phyloP scores from a whole-genome alignment of 23 tunicate genomes.

The Halocynthia aurantium region DNA sequence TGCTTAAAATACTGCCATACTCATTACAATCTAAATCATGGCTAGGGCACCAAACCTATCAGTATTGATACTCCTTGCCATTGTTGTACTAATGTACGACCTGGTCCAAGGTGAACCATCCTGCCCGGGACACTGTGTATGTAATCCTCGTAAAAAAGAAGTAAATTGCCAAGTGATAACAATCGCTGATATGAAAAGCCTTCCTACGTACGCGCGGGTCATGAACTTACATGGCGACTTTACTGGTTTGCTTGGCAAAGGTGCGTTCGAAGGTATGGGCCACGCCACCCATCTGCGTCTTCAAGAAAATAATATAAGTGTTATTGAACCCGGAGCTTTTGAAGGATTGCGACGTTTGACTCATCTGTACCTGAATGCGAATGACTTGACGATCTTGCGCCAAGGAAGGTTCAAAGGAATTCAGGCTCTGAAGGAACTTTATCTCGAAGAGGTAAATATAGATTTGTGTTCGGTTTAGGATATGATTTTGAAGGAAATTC shows the following conservation, averaged over 20 bases:
- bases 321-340: constrained; percentile 20
- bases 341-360: constrained; percentile 14
- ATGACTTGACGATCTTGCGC: constrained; percentile 17
- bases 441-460: constrained; percentile 25
- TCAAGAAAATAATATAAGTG: constrained; percentile 19
- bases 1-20: too few relatives aligned
- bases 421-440: constrained; percentile 14
- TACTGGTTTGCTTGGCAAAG: not conserved
- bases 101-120: constrained; percentile 1
- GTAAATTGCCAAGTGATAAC: constrained; percentile 9
- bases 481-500: not conserved
- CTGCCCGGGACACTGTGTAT: constrained; percentile 30
- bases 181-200: not conserved
- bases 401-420: constrained; percentile 31
- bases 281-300: constrained; percentile 15
- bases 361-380: constrained; percentile 24
- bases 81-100: not conserved
- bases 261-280: constrained; percentile 9
- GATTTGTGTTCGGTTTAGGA: not conserved
- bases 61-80: too few relatives aligned
- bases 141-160: constrained; percentile 15
- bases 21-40: too few relatives aligned
- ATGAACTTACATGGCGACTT: constrained; percentile 24
- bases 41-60: too few relatives aligned
- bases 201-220: constrained; percentile 26